Evolutionary conservation across 2,113 vertebrate genomes (phyloP).

Genomic region (Mohoua ochrocephala): DNA sequence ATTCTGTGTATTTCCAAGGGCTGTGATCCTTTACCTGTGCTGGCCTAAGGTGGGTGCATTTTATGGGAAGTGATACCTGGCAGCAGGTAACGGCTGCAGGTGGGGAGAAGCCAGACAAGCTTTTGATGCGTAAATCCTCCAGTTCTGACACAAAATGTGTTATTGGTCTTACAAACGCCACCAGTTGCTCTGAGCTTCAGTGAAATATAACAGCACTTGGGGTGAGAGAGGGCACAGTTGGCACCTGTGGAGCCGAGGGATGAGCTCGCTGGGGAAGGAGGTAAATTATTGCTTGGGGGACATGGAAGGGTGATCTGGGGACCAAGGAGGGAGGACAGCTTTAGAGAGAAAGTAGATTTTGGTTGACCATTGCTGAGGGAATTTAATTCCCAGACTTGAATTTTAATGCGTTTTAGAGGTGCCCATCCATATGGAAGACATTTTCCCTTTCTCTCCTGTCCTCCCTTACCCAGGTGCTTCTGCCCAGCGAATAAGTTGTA

Average conservation of each 20-base stretch:
- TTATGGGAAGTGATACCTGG: not conserved
- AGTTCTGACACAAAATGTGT: not conserved
- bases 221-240: not conserved
- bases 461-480: not conserved
- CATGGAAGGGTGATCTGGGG: not conserved
- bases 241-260: not conserved
- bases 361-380: not conserved
- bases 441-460: not conserved
- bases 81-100: not conserved
- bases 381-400: not conserved
- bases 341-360: not conserved
- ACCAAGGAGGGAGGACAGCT: not conserved
- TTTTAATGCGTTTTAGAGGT: not conserved
- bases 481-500: not conserved
- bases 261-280: not conserved
- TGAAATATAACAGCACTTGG: accelerated
- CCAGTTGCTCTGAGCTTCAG: not conserved
- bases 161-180: not conserved
- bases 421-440: not conserved
- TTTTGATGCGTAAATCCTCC: slow-evolving; percentile 56
- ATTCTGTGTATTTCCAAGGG: not conserved
- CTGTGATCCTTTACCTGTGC: not conserved
- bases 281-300: not conserved
- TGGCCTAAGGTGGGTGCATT: not conserved
- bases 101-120: slow-evolving; percentile 8